Base-by-base conservation (phyloP, 2,888 invertebrate species). In the Dioctria rufipes region DNA sequence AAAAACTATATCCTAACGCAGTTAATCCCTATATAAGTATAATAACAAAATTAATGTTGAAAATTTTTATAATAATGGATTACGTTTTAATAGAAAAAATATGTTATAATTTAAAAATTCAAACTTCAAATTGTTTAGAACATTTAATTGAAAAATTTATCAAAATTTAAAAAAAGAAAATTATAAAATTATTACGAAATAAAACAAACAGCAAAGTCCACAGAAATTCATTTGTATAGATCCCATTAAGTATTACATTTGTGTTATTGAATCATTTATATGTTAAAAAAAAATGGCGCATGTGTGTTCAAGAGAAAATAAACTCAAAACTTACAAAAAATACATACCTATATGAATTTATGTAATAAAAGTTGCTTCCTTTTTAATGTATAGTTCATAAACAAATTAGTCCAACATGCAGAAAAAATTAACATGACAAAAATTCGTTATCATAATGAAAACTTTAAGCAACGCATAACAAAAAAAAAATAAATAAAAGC, bases 321-420 rank as follows among this genome's bases (percentile, higher is more conserved):
- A 58, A 75, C 43, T 54, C 11, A 71, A 40, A 54, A 39, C 11
- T 75, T 75, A 60, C 58, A 75, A 71, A 60, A 60, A 75, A 61
- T 43, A 60, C 58, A 43, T 75, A n/a, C n/a, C n/a, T n/a, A 75
- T 75, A 75, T 75, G 60, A 75, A 75, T 58, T 75, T 75, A 71
- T 71, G 71, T 71, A 60, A 60, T 60, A 75, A 58, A 75, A 75
- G 75, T 75, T 75, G 75, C 75, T 75, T 75, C 75, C 75, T 75
- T 61, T 75, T 58, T 75, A 60, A 75, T 75, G 75, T 75, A 60
- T 75, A 75, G 75, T 75, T 75, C 60, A 75, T 75, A 75, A 75
- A 75, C 54, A 71, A 54, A 75, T 60, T 75, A 60, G 60, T 60
- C 13, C 61, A 75, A 43, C 61, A 75, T 60, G 60, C 58, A 61